Base-by-base conservation (phyloP, 2,113 vertebrate species). In the Vidua chalybeata region DNA sequence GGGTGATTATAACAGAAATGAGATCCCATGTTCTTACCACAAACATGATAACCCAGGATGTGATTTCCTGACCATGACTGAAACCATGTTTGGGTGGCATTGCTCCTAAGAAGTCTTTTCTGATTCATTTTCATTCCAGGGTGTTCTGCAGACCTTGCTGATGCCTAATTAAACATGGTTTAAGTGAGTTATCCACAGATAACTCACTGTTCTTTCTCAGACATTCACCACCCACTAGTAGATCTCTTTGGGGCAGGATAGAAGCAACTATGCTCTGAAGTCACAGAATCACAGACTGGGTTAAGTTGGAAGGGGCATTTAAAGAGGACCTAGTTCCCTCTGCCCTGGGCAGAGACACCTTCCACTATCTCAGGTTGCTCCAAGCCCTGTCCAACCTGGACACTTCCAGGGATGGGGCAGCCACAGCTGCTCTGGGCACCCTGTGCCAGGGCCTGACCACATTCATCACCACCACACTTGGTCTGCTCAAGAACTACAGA, bases 71-170 rank as follows among this genome's bases (percentile, higher is more conserved):
- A 73, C 43, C 23, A 20, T 82, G 66, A 31, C 10, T 54, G 54
- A 68, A 92, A 69, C 63, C 6, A 1, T 67, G 23, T 51, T 76
- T 17, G 10, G 54, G 37, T 72, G 58, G 45, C 61, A 78, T 43
- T 81, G 73, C 62, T 80, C 80, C 91, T 91, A 68, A 56, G 81
- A 92, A 82, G 74, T 81, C 35, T 71, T 90, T 74, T 85, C 24
- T 90, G 48, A 85, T 56, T 76, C 1, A 5, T n/a, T 80, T 88
- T 76, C 63, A 30, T 48, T 55, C 39, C 22, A 69, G 55, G 15
- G 15, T 77, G 39, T 91, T 41, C 33, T 39, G 75, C 54, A 84
- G 49, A 68, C 48, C 37, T 82, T 63, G 22, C 17, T 87, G 43
- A 73, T 31, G 31, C n/a, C n/a, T 81, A 56, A n/a, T 66, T 49